Conservation (phyloP, 2,888 invertebrate species). For the Drosophila anomalata region DNA sequence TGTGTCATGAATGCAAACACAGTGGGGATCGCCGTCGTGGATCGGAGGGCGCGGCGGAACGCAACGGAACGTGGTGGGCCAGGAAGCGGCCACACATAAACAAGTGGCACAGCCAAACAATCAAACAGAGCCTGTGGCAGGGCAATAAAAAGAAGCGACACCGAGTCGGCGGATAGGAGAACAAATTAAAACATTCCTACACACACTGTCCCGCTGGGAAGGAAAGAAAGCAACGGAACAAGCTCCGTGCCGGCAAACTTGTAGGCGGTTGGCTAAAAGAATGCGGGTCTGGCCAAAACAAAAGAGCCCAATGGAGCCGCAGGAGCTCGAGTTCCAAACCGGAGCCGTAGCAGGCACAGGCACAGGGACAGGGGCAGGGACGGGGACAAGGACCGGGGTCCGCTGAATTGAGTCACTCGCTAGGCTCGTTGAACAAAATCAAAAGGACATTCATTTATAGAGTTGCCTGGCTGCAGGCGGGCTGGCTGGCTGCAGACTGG, state of each 20-base stretch:
- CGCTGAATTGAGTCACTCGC: slow-evolving; percentile 79
- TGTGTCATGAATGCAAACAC: slow-evolving; percentile 76
- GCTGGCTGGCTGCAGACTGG: slow-evolving; percentile 15
- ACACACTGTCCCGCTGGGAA: slow-evolving; percentile 37
- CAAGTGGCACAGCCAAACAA: slow-evolving; percentile 76
- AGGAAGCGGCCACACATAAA: slow-evolving; percentile 46
- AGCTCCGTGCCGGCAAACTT: slow-evolving; percentile 31
- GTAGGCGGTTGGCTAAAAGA: slow-evolving; percentile 46
- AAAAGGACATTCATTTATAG: slow-evolving; percentile 81
- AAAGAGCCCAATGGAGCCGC: slow-evolving; percentile 54
- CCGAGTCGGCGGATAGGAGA: slow-evolving; percentile 67
- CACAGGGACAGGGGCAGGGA: slow-evolving; percentile 5
- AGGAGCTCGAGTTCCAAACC: slow-evolving; percentile 44
- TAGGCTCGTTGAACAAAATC: slow-evolving; percentile 82
- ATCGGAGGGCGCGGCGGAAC: not conserved
- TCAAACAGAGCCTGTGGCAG: slow-evolving; percentile 73
- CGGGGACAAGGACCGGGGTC: slow-evolving; percentile 8
- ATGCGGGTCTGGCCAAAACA: slow-evolving; percentile 48
- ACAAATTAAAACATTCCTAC: slow-evolving; percentile 82
- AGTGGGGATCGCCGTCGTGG: slow-evolving; percentile 9
- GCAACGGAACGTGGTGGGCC: slow-evolving; percentile 2
- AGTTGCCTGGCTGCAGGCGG: slow-evolving; percentile 52
- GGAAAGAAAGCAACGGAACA: slow-evolving; percentile 20
- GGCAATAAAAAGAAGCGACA: slow-evolving; percentile 76
- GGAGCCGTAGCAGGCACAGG: not conserved